Percentiles rank a stretch among this genome's conserved stretches.
phyloP scores from a whole-genome alignment of 2,888 invertebrate genomes.

The Lomographa bimaculata region DNA sequence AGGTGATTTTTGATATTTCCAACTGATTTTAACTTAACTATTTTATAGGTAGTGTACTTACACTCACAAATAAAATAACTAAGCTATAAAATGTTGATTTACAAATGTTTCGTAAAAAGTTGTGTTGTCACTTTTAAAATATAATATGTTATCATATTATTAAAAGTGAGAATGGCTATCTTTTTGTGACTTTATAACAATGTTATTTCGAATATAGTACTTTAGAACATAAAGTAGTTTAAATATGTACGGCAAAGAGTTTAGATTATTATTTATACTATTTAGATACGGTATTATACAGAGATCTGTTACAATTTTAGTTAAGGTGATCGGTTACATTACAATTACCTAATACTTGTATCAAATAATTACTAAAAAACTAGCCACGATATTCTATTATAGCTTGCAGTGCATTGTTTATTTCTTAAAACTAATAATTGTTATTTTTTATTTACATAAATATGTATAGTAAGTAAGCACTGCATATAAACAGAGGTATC shows the following conservation, averaged over 20 bases:
- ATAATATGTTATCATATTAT: too few relatives aligned
- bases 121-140: too few relatives aligned
- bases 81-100: too few relatives aligned
- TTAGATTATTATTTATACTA: slow-evolving; percentile 9
- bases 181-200: neutral
- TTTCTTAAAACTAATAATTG: slow-evolving; percentile 7
- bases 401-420: slow-evolving; percentile 16
- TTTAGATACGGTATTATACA: slow-evolving; percentile 15
- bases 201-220: neutral
- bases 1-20: slow-evolving; percentile 5
- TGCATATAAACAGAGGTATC: slow-evolving; percentile 15
- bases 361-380: too few relatives aligned
- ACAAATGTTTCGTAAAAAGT: too few relatives aligned
- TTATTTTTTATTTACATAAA: slow-evolving; percentile 3
- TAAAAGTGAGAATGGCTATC: neutral
- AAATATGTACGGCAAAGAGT: slow-evolving; percentile 1
- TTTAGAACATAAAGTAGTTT: slow-evolving; percentile 2
- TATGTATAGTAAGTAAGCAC: slow-evolving; percentile 4
- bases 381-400: slow-evolving; percentile 8
- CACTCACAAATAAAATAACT: too few relatives aligned
- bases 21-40: neutral
- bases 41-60: too few relatives aligned
- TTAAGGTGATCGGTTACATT: slow-evolving; percentile 30
- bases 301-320: slow-evolving; percentile 31
- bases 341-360: too few relatives aligned